These are phyloP conservation scores for Cyanocitta stelleri DNA, from an alignment of 2,113 vertebrate genomes.

Conservation along the genomic window DNA sequence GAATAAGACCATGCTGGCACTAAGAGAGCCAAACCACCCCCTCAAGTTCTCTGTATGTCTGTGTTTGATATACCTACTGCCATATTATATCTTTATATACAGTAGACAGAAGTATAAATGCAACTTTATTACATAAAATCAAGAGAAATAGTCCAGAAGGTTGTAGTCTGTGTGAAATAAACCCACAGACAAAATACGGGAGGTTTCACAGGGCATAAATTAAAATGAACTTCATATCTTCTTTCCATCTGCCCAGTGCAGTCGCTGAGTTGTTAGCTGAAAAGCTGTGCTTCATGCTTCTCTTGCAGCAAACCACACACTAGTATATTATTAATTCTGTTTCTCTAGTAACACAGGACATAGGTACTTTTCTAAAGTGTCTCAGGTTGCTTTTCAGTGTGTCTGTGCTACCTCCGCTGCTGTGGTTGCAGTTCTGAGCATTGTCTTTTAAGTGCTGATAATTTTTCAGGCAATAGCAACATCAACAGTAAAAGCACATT, in stretches of 20 bases:
- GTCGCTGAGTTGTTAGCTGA: conserved; percentile 1
- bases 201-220: conserved; percentile 12
- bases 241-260: background rate
- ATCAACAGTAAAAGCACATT: background rate
- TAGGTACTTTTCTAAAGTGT: background rate
- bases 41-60: background rate
- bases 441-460: background rate
- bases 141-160: conserved; percentile 7
- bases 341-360: background rate
- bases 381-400: background rate
- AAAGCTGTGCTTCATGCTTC: conserved; percentile 7
- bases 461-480: background rate
- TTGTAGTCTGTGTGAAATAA: conserved; percentile 13
- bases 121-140: conserved; percentile 6
- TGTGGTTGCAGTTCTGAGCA: background rate
- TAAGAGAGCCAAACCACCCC: background rate
- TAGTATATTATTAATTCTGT: conserved; percentile 22
- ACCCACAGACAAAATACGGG: background rate
- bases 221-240: background rate
- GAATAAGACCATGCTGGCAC: background rate
- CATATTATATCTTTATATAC: background rate
- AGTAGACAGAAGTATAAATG: background rate
- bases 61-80: background rate
- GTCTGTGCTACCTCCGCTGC: background rate
- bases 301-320: background rate